Evolutionary conservation across 2,888 invertebrate genomes (phyloP).

Genomic region (Unio pictorum): DNA sequence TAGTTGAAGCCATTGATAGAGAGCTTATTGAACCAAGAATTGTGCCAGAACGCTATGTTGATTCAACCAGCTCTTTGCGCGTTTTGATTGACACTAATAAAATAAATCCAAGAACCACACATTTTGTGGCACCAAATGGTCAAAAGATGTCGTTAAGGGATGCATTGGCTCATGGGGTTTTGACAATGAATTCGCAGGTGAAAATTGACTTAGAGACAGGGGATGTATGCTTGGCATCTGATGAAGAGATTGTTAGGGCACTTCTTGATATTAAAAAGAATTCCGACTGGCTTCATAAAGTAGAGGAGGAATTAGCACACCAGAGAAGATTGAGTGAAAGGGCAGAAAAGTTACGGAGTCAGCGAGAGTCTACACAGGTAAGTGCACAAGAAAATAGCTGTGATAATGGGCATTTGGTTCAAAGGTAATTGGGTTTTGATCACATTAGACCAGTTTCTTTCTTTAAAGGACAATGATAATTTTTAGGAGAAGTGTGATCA

Average conservation of each 20-base stretch:
- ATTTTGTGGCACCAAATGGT: conserved; percentile 71
- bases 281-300: conserved; percentile 62
- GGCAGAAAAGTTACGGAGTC: conserved; percentile 45
- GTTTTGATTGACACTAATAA: conserved; percentile 61
- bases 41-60: conserved; percentile 56
- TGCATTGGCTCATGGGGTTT: conserved; percentile 80
- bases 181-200: conserved; percentile 79
- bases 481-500: no score
- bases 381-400: conserved; percentile 7
- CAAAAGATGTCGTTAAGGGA: conserved; percentile 74
- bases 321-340: conserved; percentile 54
- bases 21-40: conserved; percentile 74
- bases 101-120: conserved; percentile 57
- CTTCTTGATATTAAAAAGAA: conserved; percentile 63
- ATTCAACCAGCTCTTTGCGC: conserved; percentile 55
- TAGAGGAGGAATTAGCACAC: conserved; percentile 57
- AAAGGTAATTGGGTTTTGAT: no score
- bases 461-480: no score
- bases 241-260: conserved; percentile 62
- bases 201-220: conserved; percentile 71
- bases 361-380: conserved; percentile 49
- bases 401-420: no score
- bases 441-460: no score
- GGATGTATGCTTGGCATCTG: conserved; percentile 53
- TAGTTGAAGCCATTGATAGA: conserved; percentile 84